These are phyloP conservation scores for Aleiodes alternator DNA, from an alignment of 2,888 invertebrate species.

Conservation along the genomic window DNA sequence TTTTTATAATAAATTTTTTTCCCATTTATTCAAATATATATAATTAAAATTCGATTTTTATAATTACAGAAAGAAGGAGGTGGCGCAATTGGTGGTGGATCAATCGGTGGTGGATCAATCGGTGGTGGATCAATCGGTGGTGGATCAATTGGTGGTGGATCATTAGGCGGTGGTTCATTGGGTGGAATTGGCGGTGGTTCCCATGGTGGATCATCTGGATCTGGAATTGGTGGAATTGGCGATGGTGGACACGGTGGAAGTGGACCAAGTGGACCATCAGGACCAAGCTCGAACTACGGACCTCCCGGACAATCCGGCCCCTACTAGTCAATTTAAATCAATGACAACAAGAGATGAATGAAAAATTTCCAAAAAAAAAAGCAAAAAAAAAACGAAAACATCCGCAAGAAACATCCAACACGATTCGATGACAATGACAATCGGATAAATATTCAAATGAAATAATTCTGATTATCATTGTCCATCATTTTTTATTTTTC, in stretches of 20 bases:
- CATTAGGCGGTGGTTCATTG: slow-evolving; percentile 59
- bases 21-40: too few species aligned
- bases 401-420: slow-evolving; percentile 1
- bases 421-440: slow-evolving; percentile 41
- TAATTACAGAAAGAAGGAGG: slow-evolving; percentile 56
- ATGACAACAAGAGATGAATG: slow-evolving; percentile 21
- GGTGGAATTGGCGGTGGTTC: slow-evolving; percentile 63
- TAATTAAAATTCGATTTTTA: slow-evolving; percentile 18
- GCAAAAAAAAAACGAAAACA: too few species aligned
- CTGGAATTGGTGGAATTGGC: slow-evolving; percentile 55
- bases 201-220: slow-evolving; percentile 61
- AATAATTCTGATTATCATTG: slow-evolving; percentile 34
- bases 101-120: slow-evolving; percentile 34
- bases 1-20: too few species aligned
- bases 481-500: slow-evolving; percentile 10
- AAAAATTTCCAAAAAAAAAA: background rate
- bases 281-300: slow-evolving; percentile 80
- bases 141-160: slow-evolving; percentile 58
- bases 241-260: slow-evolving; percentile 62
- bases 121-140: slow-evolving; percentile 56
- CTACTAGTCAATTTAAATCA: slow-evolving; percentile 76
- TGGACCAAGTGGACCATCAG: slow-evolving; percentile 67
- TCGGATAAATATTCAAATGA: slow-evolving; percentile 48
- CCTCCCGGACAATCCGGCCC: slow-evolving; percentile 83
- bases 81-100: slow-evolving; percentile 48